phyloP scores from a whole-genome alignment of 2,113 vertebrate genomes.

The Python bivittatus region DNA sequence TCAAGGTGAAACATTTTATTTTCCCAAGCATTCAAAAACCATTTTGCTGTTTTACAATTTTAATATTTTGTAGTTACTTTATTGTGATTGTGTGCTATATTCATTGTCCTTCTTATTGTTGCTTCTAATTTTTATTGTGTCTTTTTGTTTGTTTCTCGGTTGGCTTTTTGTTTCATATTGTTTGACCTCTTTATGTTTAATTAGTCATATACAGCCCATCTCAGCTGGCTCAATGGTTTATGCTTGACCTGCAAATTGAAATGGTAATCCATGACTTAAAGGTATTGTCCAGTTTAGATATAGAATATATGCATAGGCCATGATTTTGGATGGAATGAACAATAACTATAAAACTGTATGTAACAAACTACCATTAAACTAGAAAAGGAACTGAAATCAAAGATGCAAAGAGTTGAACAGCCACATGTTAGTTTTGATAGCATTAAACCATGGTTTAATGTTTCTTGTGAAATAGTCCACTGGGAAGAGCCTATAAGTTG shows the following conservation, averaged over 20 bases:
- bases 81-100: not conserved
- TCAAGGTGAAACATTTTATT: not conserved
- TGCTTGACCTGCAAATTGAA: not conserved
- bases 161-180: not conserved
- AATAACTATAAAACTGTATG: not conserved
- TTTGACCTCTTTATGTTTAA: not conserved
- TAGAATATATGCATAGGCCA: not conserved
- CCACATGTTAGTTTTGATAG: not conserved
- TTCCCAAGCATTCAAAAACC: not conserved
- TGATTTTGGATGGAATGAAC: not conserved
- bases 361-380: no score
- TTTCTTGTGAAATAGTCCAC: not conserved
- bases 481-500: not conserved
- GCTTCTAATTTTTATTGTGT: not conserved
- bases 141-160: not conserved
- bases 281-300: not conserved
- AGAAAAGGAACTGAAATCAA: not conserved
- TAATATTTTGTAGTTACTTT: not conserved
- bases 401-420: not conserved
- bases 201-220: not conserved
- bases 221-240: not conserved
- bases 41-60: not conserved
- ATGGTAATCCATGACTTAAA: not conserved
- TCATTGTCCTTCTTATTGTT: not conserved
- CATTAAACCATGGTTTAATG: not conserved